Percentiles rank a stretch among this genome's conserved stretches.
Conservation (phyloP, 2,888 invertebrate genomes). For the Meteorus cinctellus region DNA sequence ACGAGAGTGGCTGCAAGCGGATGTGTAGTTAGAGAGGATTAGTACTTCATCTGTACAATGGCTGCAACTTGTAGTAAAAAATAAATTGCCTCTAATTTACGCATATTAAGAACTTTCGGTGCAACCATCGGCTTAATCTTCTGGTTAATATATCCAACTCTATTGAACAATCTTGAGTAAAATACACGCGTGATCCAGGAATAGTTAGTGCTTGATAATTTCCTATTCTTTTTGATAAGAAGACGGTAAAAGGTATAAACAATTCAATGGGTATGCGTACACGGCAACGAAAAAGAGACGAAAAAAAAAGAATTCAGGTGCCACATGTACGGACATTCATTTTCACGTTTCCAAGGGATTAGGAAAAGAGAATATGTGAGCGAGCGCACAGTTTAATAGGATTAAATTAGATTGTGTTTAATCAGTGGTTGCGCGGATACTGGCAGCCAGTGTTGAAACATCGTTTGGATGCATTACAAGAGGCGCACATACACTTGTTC, state of each 20-base stretch:
- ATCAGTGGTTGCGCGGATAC: constrained; percentile 51
- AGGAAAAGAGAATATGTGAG: constrained; percentile 46
- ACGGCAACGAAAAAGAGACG: constrained; percentile 21
- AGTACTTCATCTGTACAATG: neutral
- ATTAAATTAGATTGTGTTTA: constrained; percentile 66
- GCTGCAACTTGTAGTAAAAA: neutral
- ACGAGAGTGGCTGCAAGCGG: neutral
- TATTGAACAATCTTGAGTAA: too few species aligned
- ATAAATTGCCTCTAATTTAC: neutral
- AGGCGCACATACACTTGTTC: neutral
- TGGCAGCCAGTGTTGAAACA: neutral
- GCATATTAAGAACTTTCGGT: too few species aligned
- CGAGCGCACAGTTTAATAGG: constrained; percentile 55
- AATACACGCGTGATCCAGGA: too few species aligned
- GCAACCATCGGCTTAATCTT: too few species aligned
- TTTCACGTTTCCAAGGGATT: constrained; percentile 53
- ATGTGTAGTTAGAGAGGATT: neutral
- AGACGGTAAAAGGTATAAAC: neutral
- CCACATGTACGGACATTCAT: constrained; percentile 52
- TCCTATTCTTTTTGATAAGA: neutral
- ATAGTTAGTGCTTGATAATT: neutral
- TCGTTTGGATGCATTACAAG: constrained; percentile 60
- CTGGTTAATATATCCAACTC: neutral
- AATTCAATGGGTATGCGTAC: constrained; percentile 10
- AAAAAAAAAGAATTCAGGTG: constrained; percentile 25